Evolutionary conservation across 2,888 invertebrate genomes (phyloP), one percentile per base, ranked within the genome.

Genomic region (Pseudococcus jackbeardsleyi): DNA sequence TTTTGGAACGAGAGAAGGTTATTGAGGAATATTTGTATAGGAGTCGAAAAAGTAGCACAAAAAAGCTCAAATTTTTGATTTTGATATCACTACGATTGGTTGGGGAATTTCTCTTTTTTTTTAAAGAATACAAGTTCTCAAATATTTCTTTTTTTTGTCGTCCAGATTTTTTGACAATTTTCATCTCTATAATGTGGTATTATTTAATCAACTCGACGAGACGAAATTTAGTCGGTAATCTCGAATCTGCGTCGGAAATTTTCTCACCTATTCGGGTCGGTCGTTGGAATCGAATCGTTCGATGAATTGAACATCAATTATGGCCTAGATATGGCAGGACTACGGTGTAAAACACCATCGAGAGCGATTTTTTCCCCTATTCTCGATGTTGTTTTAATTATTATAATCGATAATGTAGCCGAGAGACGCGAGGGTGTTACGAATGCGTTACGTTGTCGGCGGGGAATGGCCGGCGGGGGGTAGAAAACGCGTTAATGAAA

Each of bases 401-500:
- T 77, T 77, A 19, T 77, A 77, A 77, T 42, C 77, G 17, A 77
- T 77, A 77, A 77, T 17, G 39, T 39, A 39, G 17, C 17, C 9
- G 33, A 72, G 33, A 72, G 26, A n/a, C 4, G 39, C 77, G 77
- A 77, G 39, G 39, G 77, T 64, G 64, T 64, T 22, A 9, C 64
- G 22, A 64, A 22, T 22, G 64, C 22, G 64, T 64, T 9, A 22
- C 4, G 9, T 72, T 2, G 22, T 15, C 4, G 33, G 4, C 17
- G 33, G 15, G 19, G 33, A 5, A 8, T 1, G 39, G 77, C 33
- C 17, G 39, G 7, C 15, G 77, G 39, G 17, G 39, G 15, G 39
- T 11, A 17, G 17, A n/a, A 33, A 42, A 77, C 33, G 39, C 39
- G 77, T 39, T 77, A 77, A 77, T 77, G 77, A 77, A 77, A 77